Evolutionary conservation across 2,888 invertebrate species (phyloP).

Genomic region (Linnaemya vulpina): DNA sequence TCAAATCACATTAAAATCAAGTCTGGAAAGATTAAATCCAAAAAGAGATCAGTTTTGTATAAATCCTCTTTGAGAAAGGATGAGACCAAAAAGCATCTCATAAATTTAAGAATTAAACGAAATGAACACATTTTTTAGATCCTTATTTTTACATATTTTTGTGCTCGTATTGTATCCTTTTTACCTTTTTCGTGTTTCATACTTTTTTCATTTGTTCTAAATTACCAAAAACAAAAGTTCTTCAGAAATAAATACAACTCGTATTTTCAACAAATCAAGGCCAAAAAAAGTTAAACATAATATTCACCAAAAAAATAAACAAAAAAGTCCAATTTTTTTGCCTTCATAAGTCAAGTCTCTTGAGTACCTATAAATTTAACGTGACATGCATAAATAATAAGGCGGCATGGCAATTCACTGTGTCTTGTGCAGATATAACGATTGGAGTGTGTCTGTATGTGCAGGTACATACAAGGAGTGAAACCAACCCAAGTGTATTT

Average conservation of each 20-base stretch:
- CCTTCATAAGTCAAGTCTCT: constrained; percentile 66
- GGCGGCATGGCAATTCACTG: constrained; percentile 23
- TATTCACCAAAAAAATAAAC: constrained; percentile 14
- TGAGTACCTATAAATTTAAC: constrained; percentile 70
- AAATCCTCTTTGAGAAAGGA: constrained; percentile 67
- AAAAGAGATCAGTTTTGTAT: constrained; percentile 53
- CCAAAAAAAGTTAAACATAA: constrained; percentile 63
- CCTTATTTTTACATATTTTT: constrained; percentile 14
- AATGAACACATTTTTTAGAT: constrained; percentile 48
- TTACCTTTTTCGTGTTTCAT: not conserved
- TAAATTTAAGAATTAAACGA: constrained; percentile 63
- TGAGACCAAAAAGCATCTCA: constrained; percentile 47
- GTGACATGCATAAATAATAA: constrained; percentile 68
- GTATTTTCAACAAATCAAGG: constrained; percentile 53
- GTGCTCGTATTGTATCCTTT: not conserved
- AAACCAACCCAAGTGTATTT: constrained; percentile 50
- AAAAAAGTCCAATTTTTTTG: constrained; percentile 39
- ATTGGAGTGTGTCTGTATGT: not conserved
- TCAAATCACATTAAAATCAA: constrained; percentile 58
- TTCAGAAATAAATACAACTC: constrained; percentile 1
- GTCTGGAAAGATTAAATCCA: constrained; percentile 52
- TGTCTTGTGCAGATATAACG: constrained; percentile 2
- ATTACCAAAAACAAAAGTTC: constrained; percentile 28
- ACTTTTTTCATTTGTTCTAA: constrained; percentile 18
- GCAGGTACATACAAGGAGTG: constrained; percentile 3